Evolutionary conservation across 2,113 vertebrate species (phyloP), one percentile per base, ranked within the genome.

Genomic region (Phocoena phocoena): DNA sequence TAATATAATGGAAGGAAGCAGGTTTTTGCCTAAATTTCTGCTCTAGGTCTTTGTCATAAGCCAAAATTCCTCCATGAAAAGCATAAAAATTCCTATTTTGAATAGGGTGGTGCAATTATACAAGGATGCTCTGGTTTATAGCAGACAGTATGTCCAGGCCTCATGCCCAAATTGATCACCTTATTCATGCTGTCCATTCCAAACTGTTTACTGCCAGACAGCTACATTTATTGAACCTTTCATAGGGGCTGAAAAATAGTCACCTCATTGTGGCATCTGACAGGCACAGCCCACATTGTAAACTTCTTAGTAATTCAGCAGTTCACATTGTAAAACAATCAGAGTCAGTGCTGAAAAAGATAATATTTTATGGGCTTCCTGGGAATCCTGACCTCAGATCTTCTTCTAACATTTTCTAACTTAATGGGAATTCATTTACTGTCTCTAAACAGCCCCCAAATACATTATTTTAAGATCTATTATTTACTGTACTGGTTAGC

Each of bases 381-480:
- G 50, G 94, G 77, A 82, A 93, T 91, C 65, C 55, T 95, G 85
- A 96, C 85, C 87, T 96, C 60, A 93, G 86, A 93, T 90, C 31
- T 44, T 60, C 31, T 95, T 96, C 92, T 96, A 93, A 97, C 87
- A 94, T 79, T 95, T 96, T 95, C 80, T 96, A 33, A 95, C 90
- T 86, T 73, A 87, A 85, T 94, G 63, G 65, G 85, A 98, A 98
- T 97, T 97, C 74, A 98, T 98, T 97, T 97, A 44, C 47, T 76
- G 67, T 94, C 93, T 97, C 96, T 98, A 98, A 98, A 97, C 90
- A 97, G 71, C 89, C 71, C 41, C 94, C 84, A 96, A 98, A 95
- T 90, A 96, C 41, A 96, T 98, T 98, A 97, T 97, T 98, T 98
- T 98, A 98, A 98, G 96, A 98, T 97, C 84, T 87, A 96, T 98